These are phyloP conservation scores for Lucilia sericata DNA, from an alignment of 1,140 invertebrate species.

Conservation along the genomic window DNA sequence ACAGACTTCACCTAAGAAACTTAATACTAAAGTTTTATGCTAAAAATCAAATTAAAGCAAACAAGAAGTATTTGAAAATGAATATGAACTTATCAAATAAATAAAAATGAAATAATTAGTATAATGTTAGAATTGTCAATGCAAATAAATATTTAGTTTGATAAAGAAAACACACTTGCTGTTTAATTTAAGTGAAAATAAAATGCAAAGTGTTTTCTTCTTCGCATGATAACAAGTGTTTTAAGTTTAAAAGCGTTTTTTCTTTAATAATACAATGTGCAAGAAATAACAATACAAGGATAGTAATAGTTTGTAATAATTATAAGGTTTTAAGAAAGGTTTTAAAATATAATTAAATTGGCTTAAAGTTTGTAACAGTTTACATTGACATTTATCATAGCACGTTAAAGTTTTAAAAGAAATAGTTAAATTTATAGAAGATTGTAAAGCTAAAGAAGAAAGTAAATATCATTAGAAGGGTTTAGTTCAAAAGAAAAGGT, in stretches of 20 bases:
- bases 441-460: background rate
- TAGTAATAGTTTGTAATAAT: too few species aligned
- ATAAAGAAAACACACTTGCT: background rate
- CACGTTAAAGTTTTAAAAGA: background rate
- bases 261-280: too few species aligned
- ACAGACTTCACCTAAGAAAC: background rate
- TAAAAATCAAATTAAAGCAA: background rate
- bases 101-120: background rate
- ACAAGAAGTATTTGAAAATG: background rate
- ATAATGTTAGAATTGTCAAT: background rate
- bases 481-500: background rate
- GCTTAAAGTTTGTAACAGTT: background rate
- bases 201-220: background rate
- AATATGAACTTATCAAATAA: conserved; percentile 5
- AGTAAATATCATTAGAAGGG: background rate
- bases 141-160: background rate
- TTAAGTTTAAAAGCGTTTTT: background rate
- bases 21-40: background rate
- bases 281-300: too few species aligned
- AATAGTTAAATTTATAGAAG: background rate
- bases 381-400: conserved; percentile 7
- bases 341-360: too few species aligned
- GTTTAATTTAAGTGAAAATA: background rate
- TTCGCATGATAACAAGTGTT: background rate
- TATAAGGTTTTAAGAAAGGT: too few species aligned